Base-by-base conservation (phyloP, 2,888 invertebrate species). In the Andrena flavipes region DNA sequence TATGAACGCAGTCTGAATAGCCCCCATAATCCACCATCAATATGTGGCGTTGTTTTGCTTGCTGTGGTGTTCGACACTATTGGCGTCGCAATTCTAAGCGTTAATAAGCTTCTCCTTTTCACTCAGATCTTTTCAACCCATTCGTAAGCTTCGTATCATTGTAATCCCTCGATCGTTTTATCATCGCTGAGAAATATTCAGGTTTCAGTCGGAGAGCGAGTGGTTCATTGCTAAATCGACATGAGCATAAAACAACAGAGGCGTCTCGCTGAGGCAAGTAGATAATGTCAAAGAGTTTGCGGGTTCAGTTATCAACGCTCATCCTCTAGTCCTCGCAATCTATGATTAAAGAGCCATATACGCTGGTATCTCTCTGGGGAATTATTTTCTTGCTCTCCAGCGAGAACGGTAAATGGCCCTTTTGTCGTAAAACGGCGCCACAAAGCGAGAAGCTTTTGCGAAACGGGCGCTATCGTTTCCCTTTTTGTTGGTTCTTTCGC, bases 201-300 rank as follows among this genome's bases (percentile, higher is more conserved):
- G 54, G 42, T 42, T 42, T 16, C 42, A 42, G 13, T 42, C 1
- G 42, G 26, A 26, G 29, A 10, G 26, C 29, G 26, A 29, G 20
- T 59, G 26, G 6, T 10, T 29, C 20, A 13, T 13, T 13, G 42
- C 35, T 26, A 23, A 16, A 70, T 63, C 35, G 63, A 30, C 60
- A 69, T 29, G 76, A 79, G 88, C 70, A 84, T 84, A 84, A 86
- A 88, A 82, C 83, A 42, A 42, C 42, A 42, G 42, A 88, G 76
- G 85, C 80, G 20, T 76, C 70, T 71, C 73, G 74, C 42, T 16
- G 72, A 82, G 87, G 90, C 88, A 89, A 90, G 79, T 68, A 86
- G 87, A 87, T 88, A 86, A 88, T 76, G 75, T 71, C 79, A 69
- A 54, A 65, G 59, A 56, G 6, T 23, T 59, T 72, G 84, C 80